Evolutionary conservation across 2,888 invertebrate genomes (phyloP).

Genomic region (Germaria angustata): DNA sequence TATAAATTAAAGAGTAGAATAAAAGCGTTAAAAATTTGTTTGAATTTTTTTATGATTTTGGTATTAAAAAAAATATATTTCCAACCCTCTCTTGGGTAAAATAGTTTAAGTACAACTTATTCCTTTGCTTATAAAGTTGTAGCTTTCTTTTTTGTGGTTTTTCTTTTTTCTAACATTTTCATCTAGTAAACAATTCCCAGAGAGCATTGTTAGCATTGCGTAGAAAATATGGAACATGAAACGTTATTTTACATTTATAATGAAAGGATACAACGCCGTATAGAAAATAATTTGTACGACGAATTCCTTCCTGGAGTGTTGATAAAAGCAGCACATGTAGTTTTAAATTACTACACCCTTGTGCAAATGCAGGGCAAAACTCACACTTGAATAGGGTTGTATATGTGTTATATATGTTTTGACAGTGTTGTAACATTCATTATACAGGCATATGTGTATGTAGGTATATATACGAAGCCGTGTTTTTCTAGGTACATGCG

Average conservation of each 20-base stretch:
- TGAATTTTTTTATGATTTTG: too few species aligned
- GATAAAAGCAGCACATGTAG: conserved; percentile 50
- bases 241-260: conserved; percentile 40
- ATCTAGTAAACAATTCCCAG: conserved; percentile 48
- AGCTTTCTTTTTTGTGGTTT: too few species aligned
- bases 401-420: neutral
- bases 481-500: neutral
- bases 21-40: neutral
- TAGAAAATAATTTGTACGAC: neutral
- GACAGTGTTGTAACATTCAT: neutral
- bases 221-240: conserved; percentile 52
- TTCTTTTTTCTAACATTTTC: conserved; percentile 10
- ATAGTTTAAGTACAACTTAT: too few species aligned
- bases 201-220: conserved; percentile 47
- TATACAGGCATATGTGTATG: neutral
- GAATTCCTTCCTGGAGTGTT: neutral
- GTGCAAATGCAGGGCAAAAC: conserved; percentile 22
- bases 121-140: neutral
- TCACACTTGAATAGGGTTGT: neutral
- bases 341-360: conserved; percentile 55
- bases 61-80: too few species aligned
- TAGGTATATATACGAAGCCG: neutral
- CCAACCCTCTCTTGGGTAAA: too few species aligned
- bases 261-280: neutral
- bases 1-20: neutral